Percentiles rank a stretch among this genome's conserved stretches.
Evolutionary conservation across 1,140 invertebrate genomes (phyloP).

Genomic region (Penaeus chinensis): DNA sequence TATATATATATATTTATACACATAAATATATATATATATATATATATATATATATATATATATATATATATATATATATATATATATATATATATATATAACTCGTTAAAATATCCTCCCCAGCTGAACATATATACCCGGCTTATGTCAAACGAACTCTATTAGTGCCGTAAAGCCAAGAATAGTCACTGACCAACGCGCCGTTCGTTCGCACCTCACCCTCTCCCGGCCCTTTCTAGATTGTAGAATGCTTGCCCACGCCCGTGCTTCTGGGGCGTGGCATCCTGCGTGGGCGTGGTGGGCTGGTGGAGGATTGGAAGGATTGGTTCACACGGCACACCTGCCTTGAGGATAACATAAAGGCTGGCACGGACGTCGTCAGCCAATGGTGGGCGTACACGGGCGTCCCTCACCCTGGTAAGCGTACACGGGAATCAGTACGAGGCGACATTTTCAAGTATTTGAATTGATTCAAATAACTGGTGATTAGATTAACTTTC

Average conservation of each 20-base stretch:
- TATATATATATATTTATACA: background rate
- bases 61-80: no score
- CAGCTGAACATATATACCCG: no score
- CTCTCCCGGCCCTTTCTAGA: constrained; percentile 9
- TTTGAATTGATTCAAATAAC: no score
- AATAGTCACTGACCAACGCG: no score
- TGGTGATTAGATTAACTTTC: no score
- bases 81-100: no score
- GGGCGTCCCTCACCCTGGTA: constrained; percentile 41
- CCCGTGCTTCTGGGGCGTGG: constrained; percentile 41
- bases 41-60: no score
- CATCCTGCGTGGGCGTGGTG: constrained; percentile 43
- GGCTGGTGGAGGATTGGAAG: constrained; percentile 37
- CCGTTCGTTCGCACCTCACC: background rate
- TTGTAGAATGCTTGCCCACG: constrained; percentile 57
- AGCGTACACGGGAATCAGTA: background rate
- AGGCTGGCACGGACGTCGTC: background rate
- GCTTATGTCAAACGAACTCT: no score
- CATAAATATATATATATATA: background rate
- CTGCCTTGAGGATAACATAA: constrained; percentile 5
- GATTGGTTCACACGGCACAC: constrained; percentile 58
- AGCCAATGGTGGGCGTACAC: constrained; percentile 56
- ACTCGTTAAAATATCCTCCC: no score
- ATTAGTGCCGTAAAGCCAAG: no score
- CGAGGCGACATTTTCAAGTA: no score